A percentile compares a stretch with the other conserved stretches of the same genome.
Conservation (phyloP, 2,888 invertebrate species). For the Andricus curvator region DNA sequence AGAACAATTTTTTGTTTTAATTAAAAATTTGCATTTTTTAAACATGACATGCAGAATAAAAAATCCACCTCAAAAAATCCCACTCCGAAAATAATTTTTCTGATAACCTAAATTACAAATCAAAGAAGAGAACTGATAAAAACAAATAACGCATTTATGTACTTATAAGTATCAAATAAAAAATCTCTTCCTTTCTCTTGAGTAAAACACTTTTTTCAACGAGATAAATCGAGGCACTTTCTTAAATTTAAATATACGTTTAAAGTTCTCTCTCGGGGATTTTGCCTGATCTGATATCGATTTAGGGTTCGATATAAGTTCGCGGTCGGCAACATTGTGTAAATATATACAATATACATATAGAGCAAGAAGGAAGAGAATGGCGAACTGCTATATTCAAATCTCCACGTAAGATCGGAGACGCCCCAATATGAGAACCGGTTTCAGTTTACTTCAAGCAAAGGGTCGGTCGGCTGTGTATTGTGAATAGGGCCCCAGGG, state of each 20-base stretch:
- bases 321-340: conserved; percentile 30
- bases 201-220: neutral
- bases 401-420: conserved; percentile 60
- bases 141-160: neutral
- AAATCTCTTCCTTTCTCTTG: neutral
- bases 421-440: conserved; percentile 49
- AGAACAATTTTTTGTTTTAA: no score
- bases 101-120: no score
- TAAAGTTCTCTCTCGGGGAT: conserved; percentile 2
- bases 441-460: conserved; percentile 46
- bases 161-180: neutral
- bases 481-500: conserved; percentile 36
- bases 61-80: no score
- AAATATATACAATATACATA: conserved; percentile 44
- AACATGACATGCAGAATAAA: no score
- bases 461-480: conserved; percentile 40
- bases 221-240: neutral
- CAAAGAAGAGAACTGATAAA: neutral
- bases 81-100: no score
- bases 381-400: conserved; percentile 66
- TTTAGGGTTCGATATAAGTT: conserved; percentile 20
- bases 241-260: neutral
- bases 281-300: conserved; percentile 15
- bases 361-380: conserved; percentile 61
- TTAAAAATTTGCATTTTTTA: no score